These are phyloP conservation scores for Nebria salina DNA, from an alignment of 2,888 invertebrate species.

Conservation along the genomic window DNA sequence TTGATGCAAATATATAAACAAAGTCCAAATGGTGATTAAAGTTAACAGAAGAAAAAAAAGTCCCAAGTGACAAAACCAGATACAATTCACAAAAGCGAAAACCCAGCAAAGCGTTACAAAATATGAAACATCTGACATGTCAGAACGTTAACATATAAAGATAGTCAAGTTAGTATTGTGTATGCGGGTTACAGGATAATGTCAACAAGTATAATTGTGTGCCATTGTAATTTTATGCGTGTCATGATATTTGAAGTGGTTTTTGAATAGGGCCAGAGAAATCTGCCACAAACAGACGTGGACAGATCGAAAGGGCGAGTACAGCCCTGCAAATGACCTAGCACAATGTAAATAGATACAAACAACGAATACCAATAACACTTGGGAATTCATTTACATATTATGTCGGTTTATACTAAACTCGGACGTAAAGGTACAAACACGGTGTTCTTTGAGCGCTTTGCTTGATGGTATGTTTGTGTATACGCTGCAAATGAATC, in stretches of 20 bases:
- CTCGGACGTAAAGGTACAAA: background rate
- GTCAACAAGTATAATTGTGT: background rate
- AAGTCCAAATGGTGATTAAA: background rate
- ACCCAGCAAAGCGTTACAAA: background rate
- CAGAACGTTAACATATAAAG: background rate
- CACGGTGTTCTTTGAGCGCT: background rate
- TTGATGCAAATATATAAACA: too few species aligned
- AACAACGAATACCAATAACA: slow-evolving; percentile 30
- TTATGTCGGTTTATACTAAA: slow-evolving; percentile 5
- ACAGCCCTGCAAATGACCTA: slow-evolving; percentile 13
- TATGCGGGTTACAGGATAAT: background rate
- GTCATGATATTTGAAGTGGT: background rate
- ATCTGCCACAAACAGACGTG: background rate
- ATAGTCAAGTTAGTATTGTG: background rate
- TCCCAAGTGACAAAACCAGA: background rate
- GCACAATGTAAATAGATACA: slow-evolving; percentile 36
- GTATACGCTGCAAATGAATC: background rate
- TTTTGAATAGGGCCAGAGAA: background rate
- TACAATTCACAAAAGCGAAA: background rate
- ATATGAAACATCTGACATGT: background rate
- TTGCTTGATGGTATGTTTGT: background rate
- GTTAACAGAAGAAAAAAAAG: background rate
- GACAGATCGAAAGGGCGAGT: background rate
- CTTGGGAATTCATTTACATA: slow-evolving; percentile 35
- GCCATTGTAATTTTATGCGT: background rate